These are phyloP conservation scores for Apomyelois bistriatella DNA, from an alignment of 2,888 invertebrate genomes.

Conservation along the genomic window DNA sequence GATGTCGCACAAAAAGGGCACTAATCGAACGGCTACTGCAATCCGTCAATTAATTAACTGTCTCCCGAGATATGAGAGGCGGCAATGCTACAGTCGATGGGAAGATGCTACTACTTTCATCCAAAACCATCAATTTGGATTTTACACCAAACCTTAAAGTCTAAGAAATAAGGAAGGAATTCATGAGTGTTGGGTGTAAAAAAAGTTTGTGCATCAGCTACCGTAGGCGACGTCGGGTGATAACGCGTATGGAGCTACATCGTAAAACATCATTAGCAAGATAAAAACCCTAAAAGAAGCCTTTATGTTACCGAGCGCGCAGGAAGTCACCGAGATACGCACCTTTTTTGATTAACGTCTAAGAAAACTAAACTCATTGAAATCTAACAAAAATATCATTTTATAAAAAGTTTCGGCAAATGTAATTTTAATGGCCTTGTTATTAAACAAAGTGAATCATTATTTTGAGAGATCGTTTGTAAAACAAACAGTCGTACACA, in stretches of 20 bases:
- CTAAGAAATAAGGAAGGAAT: slow-evolving; percentile 31
- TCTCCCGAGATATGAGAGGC: slow-evolving; percentile 60
- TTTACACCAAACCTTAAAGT: slow-evolving; percentile 29
- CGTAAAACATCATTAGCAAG: slow-evolving; percentile 78
- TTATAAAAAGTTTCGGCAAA: slow-evolving; percentile 31
- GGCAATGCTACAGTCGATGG: slow-evolving; percentile 56
- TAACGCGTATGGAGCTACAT: slow-evolving; percentile 59
- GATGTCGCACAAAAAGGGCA: slow-evolving; percentile 56
- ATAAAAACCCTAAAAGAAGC: slow-evolving; percentile 67
- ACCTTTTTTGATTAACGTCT: slow-evolving; percentile 42
- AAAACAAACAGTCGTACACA: slow-evolving; percentile 52
- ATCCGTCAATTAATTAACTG: slow-evolving; percentile 71
- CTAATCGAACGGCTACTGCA: slow-evolving; percentile 60
- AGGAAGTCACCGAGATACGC: slow-evolving; percentile 54
- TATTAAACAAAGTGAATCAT: slow-evolving; percentile 37
- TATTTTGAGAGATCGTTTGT: slow-evolving; percentile 48
- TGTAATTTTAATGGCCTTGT: slow-evolving; percentile 22
- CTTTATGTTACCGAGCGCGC: slow-evolving; percentile 50
- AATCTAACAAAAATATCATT: not conserved
- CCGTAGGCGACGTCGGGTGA: slow-evolving; percentile 65
- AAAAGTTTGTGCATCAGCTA: slow-evolving; percentile 51
- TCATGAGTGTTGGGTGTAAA: slow-evolving; percentile 23
- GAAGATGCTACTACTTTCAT: slow-evolving; percentile 38
- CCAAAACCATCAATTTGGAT: not conserved
- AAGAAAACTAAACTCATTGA: slow-evolving; percentile 18